phyloP scores from a whole-genome alignment of 2,797 vertebrate genomes.

The Chromis chromis region DNA sequence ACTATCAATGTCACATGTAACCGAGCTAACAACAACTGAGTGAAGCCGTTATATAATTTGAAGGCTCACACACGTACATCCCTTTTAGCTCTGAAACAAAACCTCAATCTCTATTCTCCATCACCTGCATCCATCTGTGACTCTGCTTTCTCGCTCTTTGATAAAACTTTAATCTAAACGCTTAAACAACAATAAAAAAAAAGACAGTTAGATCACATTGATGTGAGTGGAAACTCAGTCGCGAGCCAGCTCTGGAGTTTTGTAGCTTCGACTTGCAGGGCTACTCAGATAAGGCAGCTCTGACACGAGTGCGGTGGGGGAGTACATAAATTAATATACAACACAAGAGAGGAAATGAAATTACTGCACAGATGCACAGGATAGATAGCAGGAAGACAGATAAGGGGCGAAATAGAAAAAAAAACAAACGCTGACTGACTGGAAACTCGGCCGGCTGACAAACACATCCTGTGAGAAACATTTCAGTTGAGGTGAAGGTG shows the following conservation, averaged over 20 bases:
- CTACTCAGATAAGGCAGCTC: constrained; percentile 45
- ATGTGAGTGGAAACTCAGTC: constrained; percentile 11
- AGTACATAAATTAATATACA: constrained; percentile 54
- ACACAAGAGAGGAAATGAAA: constrained; percentile 69
- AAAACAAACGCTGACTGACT: constrained; percentile 29
- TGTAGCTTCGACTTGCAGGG: constrained; percentile 11
- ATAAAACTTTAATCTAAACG: neutral
- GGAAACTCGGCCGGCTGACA: constrained; percentile 30
- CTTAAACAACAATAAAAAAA: constrained; percentile 5
- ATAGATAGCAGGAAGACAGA: constrained; percentile 51
- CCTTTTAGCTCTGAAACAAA: constrained; percentile 9
- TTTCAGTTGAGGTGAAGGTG: constrained; percentile 10
- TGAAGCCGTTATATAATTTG: constrained; percentile 4
- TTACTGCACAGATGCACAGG: constrained; percentile 55
- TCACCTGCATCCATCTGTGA: neutral
- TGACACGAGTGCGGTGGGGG: constrained; percentile 9
- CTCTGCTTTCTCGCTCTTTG: neutral
- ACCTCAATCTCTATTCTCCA: constrained; percentile 14
- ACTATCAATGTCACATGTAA: neutral
- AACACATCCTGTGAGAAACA: constrained; percentile 25
- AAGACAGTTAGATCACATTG: neutral
- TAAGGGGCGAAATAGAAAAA: constrained; percentile 48
- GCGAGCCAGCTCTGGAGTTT: constrained; percentile 31
- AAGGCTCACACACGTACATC: neutral
- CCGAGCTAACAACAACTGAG: neutral